Evolutionary conservation across 1,140 invertebrate genomes (phyloP).

Genomic region (Drosophila rufa): DNA sequence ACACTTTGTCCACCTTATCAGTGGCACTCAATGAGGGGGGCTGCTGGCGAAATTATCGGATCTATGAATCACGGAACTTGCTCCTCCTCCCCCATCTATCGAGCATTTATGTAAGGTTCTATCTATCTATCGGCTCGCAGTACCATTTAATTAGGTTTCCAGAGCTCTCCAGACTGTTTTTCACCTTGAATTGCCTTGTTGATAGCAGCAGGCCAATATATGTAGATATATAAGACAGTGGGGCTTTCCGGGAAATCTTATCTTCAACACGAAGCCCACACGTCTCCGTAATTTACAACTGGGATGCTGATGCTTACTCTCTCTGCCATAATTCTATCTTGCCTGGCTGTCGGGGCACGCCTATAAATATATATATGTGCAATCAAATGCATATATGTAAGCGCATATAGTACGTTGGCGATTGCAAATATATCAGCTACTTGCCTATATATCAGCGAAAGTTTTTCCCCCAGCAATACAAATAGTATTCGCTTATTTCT

Average conservation of each 20-base stretch:
- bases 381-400: constrained; percentile 14
- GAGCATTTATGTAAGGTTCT: constrained; percentile 14
- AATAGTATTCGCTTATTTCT: constrained; percentile 14
- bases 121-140: constrained; percentile 7
- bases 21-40: background rate
- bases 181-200: constrained; percentile 43
- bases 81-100: constrained; percentile 1
- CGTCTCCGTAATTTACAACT: constrained; percentile 45
- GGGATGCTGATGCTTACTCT: constrained; percentile 48
- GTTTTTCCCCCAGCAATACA: constrained; percentile 12
- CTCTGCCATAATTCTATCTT: constrained; percentile 12
- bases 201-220: constrained; percentile 15
- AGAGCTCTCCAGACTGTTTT: constrained; percentile 6
- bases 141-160: constrained; percentile 48
- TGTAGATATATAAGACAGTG: constrained; percentile 26
- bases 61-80: constrained; percentile 19
- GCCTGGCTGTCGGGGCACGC: constrained; percentile 9
- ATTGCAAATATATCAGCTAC: constrained; percentile 24
- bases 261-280: constrained; percentile 22
- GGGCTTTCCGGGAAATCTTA: constrained; percentile 48
- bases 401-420: constrained; percentile 6
- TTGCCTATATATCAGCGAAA: constrained; percentile 41
- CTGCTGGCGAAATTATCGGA: constrained; percentile 13
- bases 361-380: constrained; percentile 30
- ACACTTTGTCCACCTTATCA: constrained; percentile 36